Base-by-base conservation (phyloP, 2,113 vertebrate species). In the Egretta garzetta region DNA sequence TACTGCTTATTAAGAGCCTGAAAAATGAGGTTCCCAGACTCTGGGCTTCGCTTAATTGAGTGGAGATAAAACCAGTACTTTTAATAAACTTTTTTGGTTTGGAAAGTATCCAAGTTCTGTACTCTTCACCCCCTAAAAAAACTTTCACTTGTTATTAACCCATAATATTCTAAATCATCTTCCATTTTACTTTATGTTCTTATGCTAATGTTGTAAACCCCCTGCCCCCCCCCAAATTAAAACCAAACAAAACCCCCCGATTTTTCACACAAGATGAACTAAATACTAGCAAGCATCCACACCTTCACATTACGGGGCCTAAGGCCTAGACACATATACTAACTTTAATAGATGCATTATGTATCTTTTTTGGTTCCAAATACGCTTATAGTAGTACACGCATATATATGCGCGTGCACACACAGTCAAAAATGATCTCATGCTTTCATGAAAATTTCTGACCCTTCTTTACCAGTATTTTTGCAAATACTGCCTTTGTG, bases 401-500 rank as follows among this genome's bases (percentile, higher is more conserved):
- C 11, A 62, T 30, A 83, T 4, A 55, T 17, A 68, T 45, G 43
- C 3, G 1, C 16, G 33, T 18, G 17, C 68, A 73, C 45, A 62
- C 17, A 26, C 1, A 58, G 58, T 23, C 41, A 66, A 71, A 96
- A 95, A 80, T 9, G 5, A 59, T 10, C 47, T 58, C 52, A 20
- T 16, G 13, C 73, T 93, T 91, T 50, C 95, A 67, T 32, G 80
- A 95, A 58, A 80, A 91, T 76, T 81, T 93, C 89, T 94, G 75
- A 73, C 76, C 52, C 22, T 80, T 32, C 76, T 77, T 91, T 37
- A 52, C 39, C 45, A 84, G 19, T 18, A 76, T 81, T 96, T 92
- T 83, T 87, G n/a, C 68, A 86, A 97, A 95, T 60, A 91, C 45
- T 80, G 49, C 83, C 86, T 96, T 91, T 85, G 94, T 98, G 96